phyloP scores from a whole-genome alignment of 2,113 vertebrate genomes.

The Pandion haliaetus region DNA sequence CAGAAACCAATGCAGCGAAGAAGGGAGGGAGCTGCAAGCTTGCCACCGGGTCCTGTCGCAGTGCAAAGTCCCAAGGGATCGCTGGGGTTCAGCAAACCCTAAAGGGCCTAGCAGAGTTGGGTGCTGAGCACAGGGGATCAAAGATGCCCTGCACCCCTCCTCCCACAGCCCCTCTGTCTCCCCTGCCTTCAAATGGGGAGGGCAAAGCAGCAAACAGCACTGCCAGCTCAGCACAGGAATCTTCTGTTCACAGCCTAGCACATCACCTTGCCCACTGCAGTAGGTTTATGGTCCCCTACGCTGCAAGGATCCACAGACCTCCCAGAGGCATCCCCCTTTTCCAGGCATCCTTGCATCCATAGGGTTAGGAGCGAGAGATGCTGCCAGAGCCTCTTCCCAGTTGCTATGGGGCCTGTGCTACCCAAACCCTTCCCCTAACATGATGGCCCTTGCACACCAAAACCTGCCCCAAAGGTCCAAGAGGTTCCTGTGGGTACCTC shows the following conservation, averaged over 20 bases:
- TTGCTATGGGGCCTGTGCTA: neutral
- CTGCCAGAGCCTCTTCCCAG: neutral
- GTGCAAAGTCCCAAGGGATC: neutral
- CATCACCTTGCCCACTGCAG: neutral
- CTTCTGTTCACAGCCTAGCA: neutral
- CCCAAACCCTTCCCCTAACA: neutral
- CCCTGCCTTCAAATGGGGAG: neutral
- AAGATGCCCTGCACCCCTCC: neutral
- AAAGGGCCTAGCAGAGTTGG: neutral
- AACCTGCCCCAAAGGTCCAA: neutral
- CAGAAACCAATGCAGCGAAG: neutral
- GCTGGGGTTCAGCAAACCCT: neutral
- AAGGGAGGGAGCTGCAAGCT: neutral
- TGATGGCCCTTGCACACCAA: neutral
- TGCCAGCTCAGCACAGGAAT: neutral
- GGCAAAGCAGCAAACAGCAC: neutral
- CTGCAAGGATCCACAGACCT: neutral
- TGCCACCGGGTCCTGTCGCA: fast-evolving
- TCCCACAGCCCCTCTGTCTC: neutral
- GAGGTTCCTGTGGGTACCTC: neutral
- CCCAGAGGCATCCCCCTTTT: neutral
- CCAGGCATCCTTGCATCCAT: neutral
- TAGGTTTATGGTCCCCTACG: neutral
- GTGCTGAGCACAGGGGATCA: neutral
- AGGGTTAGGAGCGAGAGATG: neutral